Conservation (phyloP, 2,113 vertebrate species). For the Eudyptes chrysolophus region DNA sequence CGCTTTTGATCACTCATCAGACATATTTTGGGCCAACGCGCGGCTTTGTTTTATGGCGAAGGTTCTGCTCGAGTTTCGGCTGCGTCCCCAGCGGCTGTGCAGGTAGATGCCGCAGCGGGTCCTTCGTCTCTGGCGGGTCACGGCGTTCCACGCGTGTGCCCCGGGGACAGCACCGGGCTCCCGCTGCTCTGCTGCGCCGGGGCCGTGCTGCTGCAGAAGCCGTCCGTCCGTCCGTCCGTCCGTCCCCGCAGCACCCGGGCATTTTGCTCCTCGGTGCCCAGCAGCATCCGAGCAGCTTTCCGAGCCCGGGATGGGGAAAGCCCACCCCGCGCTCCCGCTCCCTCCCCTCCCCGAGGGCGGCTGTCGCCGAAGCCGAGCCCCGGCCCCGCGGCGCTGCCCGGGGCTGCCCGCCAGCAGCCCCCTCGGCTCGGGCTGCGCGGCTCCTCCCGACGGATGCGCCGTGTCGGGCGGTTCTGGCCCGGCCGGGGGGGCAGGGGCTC, state of each 20-base stretch:
- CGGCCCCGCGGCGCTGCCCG: no score
- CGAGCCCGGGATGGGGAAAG: background rate
- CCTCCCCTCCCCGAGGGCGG: background rate
- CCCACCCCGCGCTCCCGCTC: no score
- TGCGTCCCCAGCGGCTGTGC: no score
- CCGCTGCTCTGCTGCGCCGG: background rate
- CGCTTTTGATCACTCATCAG: fast-evolving
- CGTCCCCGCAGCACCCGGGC: background rate
- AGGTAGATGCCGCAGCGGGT: background rate
- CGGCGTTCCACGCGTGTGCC: background rate
- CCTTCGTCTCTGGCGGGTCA: no score
- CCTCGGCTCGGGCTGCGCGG: background rate
- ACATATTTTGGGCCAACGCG: fast-evolving
- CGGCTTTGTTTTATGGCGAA: fast-evolving
- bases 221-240: background rate
- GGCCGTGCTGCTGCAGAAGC: background rate
- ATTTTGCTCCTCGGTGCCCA: no score
- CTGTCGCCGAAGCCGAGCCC: no score
- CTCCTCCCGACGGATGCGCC: background rate
- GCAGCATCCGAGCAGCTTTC: background rate
- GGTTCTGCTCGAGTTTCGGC: background rate
- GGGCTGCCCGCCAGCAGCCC: no score
- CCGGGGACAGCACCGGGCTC: background rate
- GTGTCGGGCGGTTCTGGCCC: no score
- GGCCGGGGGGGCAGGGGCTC: no score